Evolutionary conservation across 2,113 vertebrate species (phyloP).

Genomic region (chimpanzee (Pan troglodytes)): NHGRI_mPanTro3-v2.1_pri NC_072422.2:19682501-19683000

Average conservation of each 20-base stretch:
- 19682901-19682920: not conserved
- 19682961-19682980: not conserved
- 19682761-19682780: not conserved
- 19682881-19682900: not conserved
- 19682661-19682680: not conserved
- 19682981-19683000: not conserved
- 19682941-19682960: not conserved
- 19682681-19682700: not conserved
- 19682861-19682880: not conserved
- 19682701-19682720: not conserved
- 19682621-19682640: not conserved
- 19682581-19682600: not conserved
- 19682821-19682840: not conserved
- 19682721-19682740: not conserved
- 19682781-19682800: not conserved
- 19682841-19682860: not conserved
- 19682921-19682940: not conserved
- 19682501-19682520: not conserved
- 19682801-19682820: not conserved
- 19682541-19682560: not conserved
- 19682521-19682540: not conserved
- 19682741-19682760: not conserved
- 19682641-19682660: not conserved
- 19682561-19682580: not conserved
- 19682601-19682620: not conserved